These are phyloP conservation scores for Tridacna crocea DNA, from an alignment of 2,888 invertebrate species.

Conservation along the genomic window DNA sequence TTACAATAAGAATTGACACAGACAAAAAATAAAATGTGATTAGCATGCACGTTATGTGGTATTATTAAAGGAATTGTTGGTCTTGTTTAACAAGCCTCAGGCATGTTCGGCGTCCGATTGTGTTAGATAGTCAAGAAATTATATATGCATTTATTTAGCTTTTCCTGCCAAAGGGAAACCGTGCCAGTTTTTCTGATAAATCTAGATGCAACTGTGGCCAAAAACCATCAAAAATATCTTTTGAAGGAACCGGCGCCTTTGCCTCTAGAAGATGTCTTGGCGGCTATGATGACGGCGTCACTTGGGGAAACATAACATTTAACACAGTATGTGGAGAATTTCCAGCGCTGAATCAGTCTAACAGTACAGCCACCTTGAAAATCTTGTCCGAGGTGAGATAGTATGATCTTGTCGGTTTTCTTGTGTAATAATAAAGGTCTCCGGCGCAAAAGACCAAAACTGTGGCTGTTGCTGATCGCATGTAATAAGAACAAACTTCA, in stretches of 20 bases:
- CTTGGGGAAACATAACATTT: not conserved
- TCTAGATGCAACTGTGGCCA: too few relatives aligned
- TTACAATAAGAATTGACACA: too few relatives aligned
- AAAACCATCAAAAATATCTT: too few relatives aligned
- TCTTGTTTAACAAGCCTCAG: too few relatives aligned
- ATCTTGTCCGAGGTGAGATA: not conserved
- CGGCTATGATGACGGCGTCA: not conserved
- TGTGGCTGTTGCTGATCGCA: not conserved
- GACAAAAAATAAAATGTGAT: too few relatives aligned
- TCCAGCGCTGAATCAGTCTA: not conserved
- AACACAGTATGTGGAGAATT: not conserved
- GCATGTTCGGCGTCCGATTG: too few relatives aligned
- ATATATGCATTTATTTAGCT: too few relatives aligned
- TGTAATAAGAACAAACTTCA: not conserved
- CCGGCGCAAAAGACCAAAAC: not conserved
- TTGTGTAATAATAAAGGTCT: not conserved
- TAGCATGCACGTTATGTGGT: too few relatives aligned
- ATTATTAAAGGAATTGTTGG: too few relatives aligned
- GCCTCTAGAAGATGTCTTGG: conserved; percentile 32
- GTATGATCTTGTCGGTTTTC: not conserved
- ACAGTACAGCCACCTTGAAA: not conserved
- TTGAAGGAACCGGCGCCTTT: conserved; percentile 17
- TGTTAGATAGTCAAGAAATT: too few relatives aligned
- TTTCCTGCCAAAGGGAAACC: too few relatives aligned
- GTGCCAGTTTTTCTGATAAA: too few relatives aligned